Percentiles rank a stretch among this genome's conserved stretches.
These are phyloP conservation scores for Leucophenga varia DNA, from an alignment of 1,140 invertebrate genomes.

Conservation along the genomic window DNA sequence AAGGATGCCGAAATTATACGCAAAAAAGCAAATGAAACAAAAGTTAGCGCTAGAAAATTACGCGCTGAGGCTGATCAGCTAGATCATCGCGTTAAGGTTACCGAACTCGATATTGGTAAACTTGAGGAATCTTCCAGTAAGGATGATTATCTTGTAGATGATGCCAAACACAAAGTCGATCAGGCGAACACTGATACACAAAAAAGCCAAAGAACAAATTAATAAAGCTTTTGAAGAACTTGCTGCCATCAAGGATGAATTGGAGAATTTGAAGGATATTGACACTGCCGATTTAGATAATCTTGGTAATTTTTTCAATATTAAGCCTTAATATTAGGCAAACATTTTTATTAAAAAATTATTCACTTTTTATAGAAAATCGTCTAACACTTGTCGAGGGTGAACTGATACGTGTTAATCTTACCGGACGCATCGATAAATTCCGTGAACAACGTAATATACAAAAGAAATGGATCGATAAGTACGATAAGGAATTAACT, in stretches of 20 bases:
- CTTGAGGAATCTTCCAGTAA: slow-evolving; percentile 73
- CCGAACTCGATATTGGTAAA: slow-evolving; percentile 68
- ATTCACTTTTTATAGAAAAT: slow-evolving; percentile 60
- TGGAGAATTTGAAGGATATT: slow-evolving; percentile 76
- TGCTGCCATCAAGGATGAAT: slow-evolving; percentile 75
- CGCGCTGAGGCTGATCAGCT: slow-evolving; percentile 77
- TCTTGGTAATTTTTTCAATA: slow-evolving; percentile 55
- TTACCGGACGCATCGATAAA: slow-evolving; percentile 73
- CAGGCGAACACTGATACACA: slow-evolving; percentile 81
- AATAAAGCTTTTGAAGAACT: slow-evolving; percentile 77
- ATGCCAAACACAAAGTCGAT: slow-evolving; percentile 77
- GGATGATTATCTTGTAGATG: slow-evolving; percentile 72
- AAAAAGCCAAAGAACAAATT: slow-evolving; percentile 77
- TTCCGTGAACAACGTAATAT: slow-evolving; percentile 72
- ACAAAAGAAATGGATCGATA: slow-evolving; percentile 77
- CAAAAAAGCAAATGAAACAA: slow-evolving; percentile 73
- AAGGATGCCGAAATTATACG: slow-evolving; percentile 74
- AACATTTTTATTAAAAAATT: slow-evolving; percentile 1
- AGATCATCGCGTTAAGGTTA: slow-evolving; percentile 67
- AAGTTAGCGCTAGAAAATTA: slow-evolving; percentile 71
- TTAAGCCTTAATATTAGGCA: no score
- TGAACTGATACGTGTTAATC: slow-evolving; percentile 70
- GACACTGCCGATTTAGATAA: slow-evolving; percentile 69
- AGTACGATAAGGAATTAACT: slow-evolving; percentile 78
- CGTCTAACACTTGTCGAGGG: slow-evolving; percentile 73